phyloP scores from a whole-genome alignment of 2,888 invertebrate species.

The Synanthedon myopaeformis region DNA sequence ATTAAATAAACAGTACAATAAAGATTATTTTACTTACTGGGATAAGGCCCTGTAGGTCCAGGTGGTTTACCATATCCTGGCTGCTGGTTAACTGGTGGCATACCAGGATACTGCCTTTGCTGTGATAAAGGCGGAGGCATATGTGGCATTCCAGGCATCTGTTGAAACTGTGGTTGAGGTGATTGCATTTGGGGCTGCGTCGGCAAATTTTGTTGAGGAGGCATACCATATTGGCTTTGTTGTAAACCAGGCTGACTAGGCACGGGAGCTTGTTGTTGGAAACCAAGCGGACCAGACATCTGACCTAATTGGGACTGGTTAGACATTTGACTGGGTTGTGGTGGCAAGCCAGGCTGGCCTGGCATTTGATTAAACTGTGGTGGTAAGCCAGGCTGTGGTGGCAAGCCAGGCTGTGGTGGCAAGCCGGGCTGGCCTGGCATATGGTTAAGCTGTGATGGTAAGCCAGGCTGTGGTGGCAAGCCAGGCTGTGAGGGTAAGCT shows the following conservation, averaged over 20 bases:
- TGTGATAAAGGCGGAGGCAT: conserved; percentile 59
- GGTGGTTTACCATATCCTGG: conserved; percentile 30
- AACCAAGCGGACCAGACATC: conserved; percentile 12
- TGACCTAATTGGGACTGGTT: conserved; percentile 13
- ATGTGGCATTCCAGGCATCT: conserved; percentile 40
- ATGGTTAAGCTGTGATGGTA: conserved; percentile 6
- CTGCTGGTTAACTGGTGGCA: conserved; percentile 24
- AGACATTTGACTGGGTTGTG: conserved; percentile 6
- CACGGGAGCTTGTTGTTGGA: conserved; percentile 11
- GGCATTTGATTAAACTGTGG: conserved; percentile 5
- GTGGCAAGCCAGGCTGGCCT: conserved; percentile 5
- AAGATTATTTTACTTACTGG: conserved; percentile 24
- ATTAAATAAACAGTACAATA: not conserved
- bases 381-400: conserved; percentile 8
- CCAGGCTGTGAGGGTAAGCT: conserved; percentile 6
- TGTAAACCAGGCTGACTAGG: conserved; percentile 15
- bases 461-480: conserved; percentile 5
- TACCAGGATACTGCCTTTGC: conserved; percentile 34
- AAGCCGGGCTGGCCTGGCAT: conserved; percentile 4
- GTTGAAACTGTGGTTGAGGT: conserved; percentile 15
- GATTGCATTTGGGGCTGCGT: conserved; percentile 11
- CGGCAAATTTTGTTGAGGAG: conserved; percentile 15
- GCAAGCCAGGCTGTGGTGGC: conserved; percentile 3
- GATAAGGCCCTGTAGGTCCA: conserved; percentile 18
- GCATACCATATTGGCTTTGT: conserved; percentile 1